phyloP scores from a whole-genome alignment of 1,140 invertebrate genomes.

The Cydia pomonella region DNA sequence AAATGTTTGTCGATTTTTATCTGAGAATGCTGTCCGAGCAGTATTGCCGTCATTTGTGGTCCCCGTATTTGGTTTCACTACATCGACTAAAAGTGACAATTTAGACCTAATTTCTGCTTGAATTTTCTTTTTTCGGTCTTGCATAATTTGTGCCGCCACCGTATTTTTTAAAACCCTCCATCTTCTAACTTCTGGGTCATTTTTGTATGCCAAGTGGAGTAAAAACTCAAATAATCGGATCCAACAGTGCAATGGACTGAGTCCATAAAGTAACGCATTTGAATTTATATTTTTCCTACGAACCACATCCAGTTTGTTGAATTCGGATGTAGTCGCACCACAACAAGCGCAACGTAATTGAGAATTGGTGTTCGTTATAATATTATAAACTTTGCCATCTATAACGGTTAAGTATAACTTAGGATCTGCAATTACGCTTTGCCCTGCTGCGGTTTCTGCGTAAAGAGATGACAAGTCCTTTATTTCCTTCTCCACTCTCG shows the following conservation, averaged over 20 bases:
- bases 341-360: conserved; percentile 34
- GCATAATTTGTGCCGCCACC: neutral
- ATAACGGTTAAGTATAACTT: conserved; percentile 16
- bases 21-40: conserved; percentile 29
- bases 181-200: neutral
- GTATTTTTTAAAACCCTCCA: conserved; percentile 15
- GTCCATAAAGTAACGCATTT: conserved; percentile 14
- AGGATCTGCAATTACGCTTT: neutral
- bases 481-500: conserved; percentile 6
- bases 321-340: neutral
- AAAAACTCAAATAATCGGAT: conserved; percentile 33
- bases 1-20: conserved; percentile 20
- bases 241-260: conserved; percentile 31
- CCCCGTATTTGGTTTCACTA: conserved; percentile 24
- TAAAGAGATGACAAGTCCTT: neutral
- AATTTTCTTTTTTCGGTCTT: conserved; percentile 10
- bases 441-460: conserved; percentile 4
- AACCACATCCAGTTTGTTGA: conserved; percentile 13
- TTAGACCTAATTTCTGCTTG: conserved; percentile 9
- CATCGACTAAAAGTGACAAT: conserved; percentile 22
- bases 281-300: neutral
- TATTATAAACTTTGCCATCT: conserved; percentile 32
- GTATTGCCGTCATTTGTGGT: conserved; percentile 34
- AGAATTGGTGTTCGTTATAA: conserved; percentile 7
- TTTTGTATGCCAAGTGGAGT: conserved; percentile 20